Base-by-base conservation (phyloP, 30 jellyfish, hydroid and myxozoan genomes). In the Cassiopea xamachana region DNA sequence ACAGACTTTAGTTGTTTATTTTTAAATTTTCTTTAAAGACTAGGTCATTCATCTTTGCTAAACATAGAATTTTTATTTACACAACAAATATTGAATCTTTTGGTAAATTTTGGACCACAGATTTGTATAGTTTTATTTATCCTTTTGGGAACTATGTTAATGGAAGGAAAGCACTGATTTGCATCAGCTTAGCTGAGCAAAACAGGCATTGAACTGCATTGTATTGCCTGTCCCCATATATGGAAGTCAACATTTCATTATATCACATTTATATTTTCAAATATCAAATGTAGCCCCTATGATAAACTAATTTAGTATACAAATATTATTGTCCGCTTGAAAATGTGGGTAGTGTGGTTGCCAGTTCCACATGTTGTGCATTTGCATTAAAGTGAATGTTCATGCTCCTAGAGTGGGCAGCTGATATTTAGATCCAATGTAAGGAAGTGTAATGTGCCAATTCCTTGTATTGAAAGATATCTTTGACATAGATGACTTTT, bases 31-130 rank as follows among this genome's bases (percentile, higher is more conserved):
- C 51, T 10, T 55, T 1, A 19, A 71, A 71, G 39, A 9, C 43
- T n/a, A 71, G 80, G 80, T 71, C 80, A 71, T 1, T 71, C 15
- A 14, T 43, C 58, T 43, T 71, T 71, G 80, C 80, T 16, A 19
- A 71, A 39, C 80, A 18, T n/a, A 19, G 55, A 71, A 19, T 2
- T 71, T 1, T 8, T 71, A 39, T 71, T 71, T 71, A 6, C 50
- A 71, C 1, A 71, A 71, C 19, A 51, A 2, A 71, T 71, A 9
- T 43, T 2, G 55, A 19, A 14, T 15, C 18, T n/a, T 71, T 71
- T 71, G 8, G 1, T 71, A 43, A 71, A 71, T 71, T 4, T 71
- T 43, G 19, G 16, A 71, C 80, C 80, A 71, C 80, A 71, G 55
- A 71, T 43, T 10, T 62, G 10, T 43, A 7, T 2, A 19, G 80